These are phyloP conservation scores for Romanogobio albipinnatus DNA, from an alignment of 2,113 vertebrate genomes.

Conservation along the genomic window DNA sequence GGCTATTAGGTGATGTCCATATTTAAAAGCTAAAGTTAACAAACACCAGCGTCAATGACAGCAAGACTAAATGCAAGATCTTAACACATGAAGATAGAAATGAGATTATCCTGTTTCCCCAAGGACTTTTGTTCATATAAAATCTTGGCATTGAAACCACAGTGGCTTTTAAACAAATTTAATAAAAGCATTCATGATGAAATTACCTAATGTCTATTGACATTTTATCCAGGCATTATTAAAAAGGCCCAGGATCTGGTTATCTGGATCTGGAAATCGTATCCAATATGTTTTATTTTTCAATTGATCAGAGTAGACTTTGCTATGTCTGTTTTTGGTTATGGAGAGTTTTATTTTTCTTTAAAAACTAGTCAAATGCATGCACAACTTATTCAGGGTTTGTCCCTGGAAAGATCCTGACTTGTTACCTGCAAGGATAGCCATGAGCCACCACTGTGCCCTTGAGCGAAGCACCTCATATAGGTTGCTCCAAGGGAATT, in stretches of 20 bases:
- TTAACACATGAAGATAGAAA: constrained; percentile 73
- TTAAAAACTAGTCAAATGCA: not conserved
- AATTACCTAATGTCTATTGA: constrained; percentile 79
- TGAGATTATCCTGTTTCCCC: constrained; percentile 72
- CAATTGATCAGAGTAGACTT: constrained; percentile 12
- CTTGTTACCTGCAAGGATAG: not conserved
- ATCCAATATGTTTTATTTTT: constrained; percentile 66
- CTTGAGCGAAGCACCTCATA: not conserved
- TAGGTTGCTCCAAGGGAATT: not conserved
- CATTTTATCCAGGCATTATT: constrained; percentile 77
- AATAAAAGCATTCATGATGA: constrained; percentile 78
- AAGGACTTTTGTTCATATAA: constrained; percentile 76
- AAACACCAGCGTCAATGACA: constrained; percentile 21
- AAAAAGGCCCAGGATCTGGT: constrained; percentile 69
- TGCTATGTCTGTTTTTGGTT: constrained; percentile 11
- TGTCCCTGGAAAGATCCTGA: not conserved
- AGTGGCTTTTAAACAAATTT: constrained; percentile 79
- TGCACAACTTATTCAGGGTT: not conserved
- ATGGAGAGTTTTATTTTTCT: not conserved
- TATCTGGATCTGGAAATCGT: constrained; percentile 65
- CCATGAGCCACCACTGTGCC: not conserved
- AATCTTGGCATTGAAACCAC: constrained; percentile 73
- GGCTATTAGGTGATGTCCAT: not conserved
- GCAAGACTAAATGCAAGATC: constrained; percentile 62
- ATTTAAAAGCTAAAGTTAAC: not conserved